Conservation (phyloP, 2,113 vertebrate species). For the Neogobius melanostomus region DNA sequence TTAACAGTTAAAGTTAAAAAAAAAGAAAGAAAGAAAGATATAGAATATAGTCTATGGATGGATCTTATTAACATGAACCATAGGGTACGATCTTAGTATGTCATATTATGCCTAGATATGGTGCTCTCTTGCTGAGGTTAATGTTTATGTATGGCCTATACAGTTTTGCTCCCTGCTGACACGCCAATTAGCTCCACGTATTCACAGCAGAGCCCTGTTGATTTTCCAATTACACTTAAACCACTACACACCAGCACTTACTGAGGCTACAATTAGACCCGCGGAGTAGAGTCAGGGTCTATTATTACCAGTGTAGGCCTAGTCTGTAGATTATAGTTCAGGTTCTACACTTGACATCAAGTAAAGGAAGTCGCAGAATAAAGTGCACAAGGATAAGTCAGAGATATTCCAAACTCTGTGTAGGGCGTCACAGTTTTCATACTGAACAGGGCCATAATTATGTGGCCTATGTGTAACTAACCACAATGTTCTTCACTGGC, state of each 20-base stretch:
- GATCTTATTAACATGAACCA: no score
- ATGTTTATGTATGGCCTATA: slow-evolving; percentile 28
- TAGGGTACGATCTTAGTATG: neutral
- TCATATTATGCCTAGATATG: neutral
- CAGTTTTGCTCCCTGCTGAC: slow-evolving; percentile 52
- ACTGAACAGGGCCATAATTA: slow-evolving; percentile 16
- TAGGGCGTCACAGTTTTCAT: neutral
- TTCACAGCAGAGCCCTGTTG: slow-evolving; percentile 36
- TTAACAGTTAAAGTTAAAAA: neutral
- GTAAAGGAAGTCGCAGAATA: slow-evolving; percentile 11
- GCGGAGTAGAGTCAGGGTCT: slow-evolving; percentile 18
- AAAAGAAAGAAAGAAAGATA: no score
- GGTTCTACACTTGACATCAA: slow-evolving; percentile 12
- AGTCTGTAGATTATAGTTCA: neutral
- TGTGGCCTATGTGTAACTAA: slow-evolving; percentile 6
- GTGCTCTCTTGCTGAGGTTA: slow-evolving; percentile 23
- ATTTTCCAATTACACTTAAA: slow-evolving; percentile 61
- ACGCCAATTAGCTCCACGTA: slow-evolving; percentile 55
- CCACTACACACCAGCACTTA: neutral
- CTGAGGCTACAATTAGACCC: slow-evolving; percentile 39
- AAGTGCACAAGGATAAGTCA: neutral
- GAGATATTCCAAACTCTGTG: neutral
- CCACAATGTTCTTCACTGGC: slow-evolving; percentile 13
- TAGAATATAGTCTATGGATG: no score
- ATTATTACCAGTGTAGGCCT: neutral